Evolutionary conservation across 2,797 vertebrate genomes (phyloP).

Genomic region (Phoebastria nigripes): DNA sequence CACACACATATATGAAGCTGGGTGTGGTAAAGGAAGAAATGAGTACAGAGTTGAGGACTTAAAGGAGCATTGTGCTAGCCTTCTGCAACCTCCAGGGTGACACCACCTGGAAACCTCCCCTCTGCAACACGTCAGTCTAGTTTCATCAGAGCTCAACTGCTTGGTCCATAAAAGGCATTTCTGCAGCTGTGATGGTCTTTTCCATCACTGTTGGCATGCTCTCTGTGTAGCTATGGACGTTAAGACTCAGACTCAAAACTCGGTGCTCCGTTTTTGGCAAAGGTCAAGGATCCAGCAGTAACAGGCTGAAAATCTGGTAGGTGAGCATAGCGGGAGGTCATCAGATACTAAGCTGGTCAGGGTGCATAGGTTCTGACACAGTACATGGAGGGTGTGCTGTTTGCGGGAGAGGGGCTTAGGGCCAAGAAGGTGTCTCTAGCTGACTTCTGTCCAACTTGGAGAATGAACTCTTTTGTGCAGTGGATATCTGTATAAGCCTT

Average conservation of each 20-base stretch:
- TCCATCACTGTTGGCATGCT: not conserved
- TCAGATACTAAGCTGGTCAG: not conserved
- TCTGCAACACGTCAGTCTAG: not conserved
- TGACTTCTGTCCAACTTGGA: not conserved
- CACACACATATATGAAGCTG: not conserved
- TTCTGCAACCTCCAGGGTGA: fast-evolving
- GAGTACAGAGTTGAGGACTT: not conserved
- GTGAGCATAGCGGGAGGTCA: not conserved
- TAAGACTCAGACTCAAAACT: not conserved
- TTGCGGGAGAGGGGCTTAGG: not conserved
- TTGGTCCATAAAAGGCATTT: not conserved
- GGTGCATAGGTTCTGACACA: fast-evolving
- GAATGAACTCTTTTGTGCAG: not conserved
- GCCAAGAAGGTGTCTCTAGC: not conserved
- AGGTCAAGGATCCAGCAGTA: not conserved
- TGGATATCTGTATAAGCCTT: not conserved
- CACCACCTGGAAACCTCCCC: not conserved
- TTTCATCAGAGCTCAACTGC: not conserved
- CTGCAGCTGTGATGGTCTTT: not conserved
- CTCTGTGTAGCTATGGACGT: not conserved
- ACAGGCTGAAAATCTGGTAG: not conserved
- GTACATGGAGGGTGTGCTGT: not conserved
- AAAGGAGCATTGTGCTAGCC: not conserved
- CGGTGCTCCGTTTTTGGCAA: not conserved
- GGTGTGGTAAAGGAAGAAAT: not conserved